Evolutionary conservation across 2,888 invertebrate species (phyloP), one percentile per base, ranked within the genome.

Genomic region (Himalopsyche anomala): DNA sequence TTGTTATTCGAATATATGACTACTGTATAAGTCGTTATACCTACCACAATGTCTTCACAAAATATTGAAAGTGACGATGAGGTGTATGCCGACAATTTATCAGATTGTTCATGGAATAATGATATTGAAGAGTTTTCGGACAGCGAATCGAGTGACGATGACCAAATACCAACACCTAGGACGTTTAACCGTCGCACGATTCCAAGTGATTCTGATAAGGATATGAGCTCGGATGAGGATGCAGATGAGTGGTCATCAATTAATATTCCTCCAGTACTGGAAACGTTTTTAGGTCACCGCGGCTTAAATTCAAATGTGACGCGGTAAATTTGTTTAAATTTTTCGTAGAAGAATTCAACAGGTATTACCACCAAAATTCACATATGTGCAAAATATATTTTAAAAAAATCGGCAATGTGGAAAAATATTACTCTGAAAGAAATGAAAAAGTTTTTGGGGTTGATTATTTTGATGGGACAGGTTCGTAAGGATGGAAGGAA

Each of bases 201-300:
- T 15, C 74, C 80, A 54, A 40, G 40, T 54, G 56, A 84, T 42
- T 19, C 45, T 45, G 62, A 81, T 84, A 55, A 40, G 51, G 42
- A 42, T 56, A 84, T 56, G 81, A 81, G 81, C 84, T 86, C 86
- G 83, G 89, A 87, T 84, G 85, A 86, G 80, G 6, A 54, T 12
- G 55, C 17, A 19, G 56, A 55, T 6, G 54, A 82, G 36, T 56
- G 38, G 82, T 19, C 51, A 79, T 74, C 42, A 62, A 15, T 82
- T 87, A 69, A 89, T 89, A 90, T 90, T 89, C 87, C 86, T 5
- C 87, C 86, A 81, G 84, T 89, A 89, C 89, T 91, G 19, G 74
- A 74, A 74, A 38, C 5, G 40, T 81, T 81, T 81, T 81, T 81
- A 45, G 42, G 81, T 40, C 42, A 45, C 9, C 81, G 81, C 28